Base-by-base conservation (phyloP, 2,797 vertebrate genomes). In the Myotis findleyi region DNA sequence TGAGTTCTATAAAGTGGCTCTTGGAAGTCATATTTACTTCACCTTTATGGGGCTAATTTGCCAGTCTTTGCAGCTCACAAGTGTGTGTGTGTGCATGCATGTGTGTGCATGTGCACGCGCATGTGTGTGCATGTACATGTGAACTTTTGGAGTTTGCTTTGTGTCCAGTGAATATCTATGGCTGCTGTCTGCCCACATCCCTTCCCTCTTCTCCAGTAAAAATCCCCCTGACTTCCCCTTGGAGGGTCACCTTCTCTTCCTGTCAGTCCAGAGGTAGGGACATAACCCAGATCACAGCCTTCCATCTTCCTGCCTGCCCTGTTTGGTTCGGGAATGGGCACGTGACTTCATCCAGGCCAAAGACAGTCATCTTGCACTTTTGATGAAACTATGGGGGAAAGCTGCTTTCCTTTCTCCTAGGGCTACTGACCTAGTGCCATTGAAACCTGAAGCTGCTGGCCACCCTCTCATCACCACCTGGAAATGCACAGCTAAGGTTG, bases 101-200 rank as follows among this genome's bases (percentile, higher is more conserved):
- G 17, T 8, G 14, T 8, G 21, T 51, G 41, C 20, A 12, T 18
- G 36, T 38, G 38, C 4, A 5, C 4, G 1, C 4, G 44, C 11
- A 17, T 5, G 11, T 14, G 0, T 5, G 1, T 2, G 20, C 13
- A 5, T 62, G 1, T 17, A 17, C 6, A 14, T 5, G 27, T 53
- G 30, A 20, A 44, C 68, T 0, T 55, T 25, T 16, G 10, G 17
- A 16, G 41, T 85, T 68, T 62, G 55, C 86, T 53, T 57, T 41
- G 53, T 33, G 53, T 33, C 81, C 69, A n/a, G 25, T 12, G 55
- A 69, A 16, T 38, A 27, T 36, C 27, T 92, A 1, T 18, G 23
- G 38, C 30, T 59, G 8, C 64, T 36, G 18, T 44, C 49, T 41
- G 68, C 14, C 33, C 5, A 44, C 4, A 36, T 33, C 21, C 51